These are phyloP conservation scores for Contarinia nasturtii DNA, from an alignment of 1,140 invertebrate species.

Conservation along the genomic window DNA sequence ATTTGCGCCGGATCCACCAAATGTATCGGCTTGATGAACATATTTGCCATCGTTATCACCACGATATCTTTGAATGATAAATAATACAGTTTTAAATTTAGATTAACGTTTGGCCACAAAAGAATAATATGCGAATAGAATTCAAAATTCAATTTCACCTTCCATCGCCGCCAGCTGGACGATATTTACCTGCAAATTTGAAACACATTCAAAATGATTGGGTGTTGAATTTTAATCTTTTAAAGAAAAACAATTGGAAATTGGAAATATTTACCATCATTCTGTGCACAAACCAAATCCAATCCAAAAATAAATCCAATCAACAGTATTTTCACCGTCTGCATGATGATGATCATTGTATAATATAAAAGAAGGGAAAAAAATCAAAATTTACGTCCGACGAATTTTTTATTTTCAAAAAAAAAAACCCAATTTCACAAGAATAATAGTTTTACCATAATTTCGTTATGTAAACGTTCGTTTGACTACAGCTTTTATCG, in stretches of 20 bases:
- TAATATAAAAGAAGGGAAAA: too few species aligned
- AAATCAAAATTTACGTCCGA: too few species aligned
- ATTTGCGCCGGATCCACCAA: conserved; percentile 2
- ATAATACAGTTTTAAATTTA: not conserved
- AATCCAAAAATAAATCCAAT: conserved; percentile 1
- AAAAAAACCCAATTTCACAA: too few species aligned
- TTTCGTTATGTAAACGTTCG: too few species aligned
- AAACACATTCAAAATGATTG: conserved; percentile 4
- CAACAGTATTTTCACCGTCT: not conserved
- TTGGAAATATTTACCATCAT: conserved; percentile 18
- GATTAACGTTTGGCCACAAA: not conserved
- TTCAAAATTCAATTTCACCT: conserved; percentile 1
- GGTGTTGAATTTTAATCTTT: not conserved
- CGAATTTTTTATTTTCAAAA: too few species aligned
- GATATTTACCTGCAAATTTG: conserved; percentile 13
- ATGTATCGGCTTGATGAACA: conserved; percentile 7
- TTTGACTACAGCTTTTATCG: too few species aligned
- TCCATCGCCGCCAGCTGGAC: conserved; percentile 9
- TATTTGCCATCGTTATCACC: conserved; percentile 4
- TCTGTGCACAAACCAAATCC: conserved; percentile 10
- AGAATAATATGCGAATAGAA: too few species aligned
- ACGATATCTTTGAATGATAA: not conserved
- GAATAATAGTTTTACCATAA: too few species aligned
- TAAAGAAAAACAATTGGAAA: conserved; percentile 6
- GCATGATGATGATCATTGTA: too few species aligned